Base-by-base conservation (phyloP, 1,140 invertebrate species). In the Drosophila pachea region DNA sequence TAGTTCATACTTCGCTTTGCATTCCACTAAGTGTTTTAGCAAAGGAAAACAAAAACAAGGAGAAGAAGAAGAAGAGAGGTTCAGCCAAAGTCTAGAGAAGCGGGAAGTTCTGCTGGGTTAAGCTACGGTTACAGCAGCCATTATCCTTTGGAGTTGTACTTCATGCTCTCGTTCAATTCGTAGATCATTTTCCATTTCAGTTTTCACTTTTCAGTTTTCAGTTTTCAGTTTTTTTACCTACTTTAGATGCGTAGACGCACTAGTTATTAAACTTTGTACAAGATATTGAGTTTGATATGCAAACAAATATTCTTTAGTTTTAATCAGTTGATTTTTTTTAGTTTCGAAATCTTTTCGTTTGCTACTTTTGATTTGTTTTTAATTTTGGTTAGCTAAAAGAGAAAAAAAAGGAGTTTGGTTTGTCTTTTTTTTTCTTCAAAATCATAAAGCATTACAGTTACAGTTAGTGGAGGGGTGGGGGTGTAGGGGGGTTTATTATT, bases 71-170 rank as follows among this genome's bases (percentile, higher is more conserved):
- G 12, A 58, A 73, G 67, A 64, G 12, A 84, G 79, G 73, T 84
- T 84, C 79, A 84, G 79, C 79, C 79, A 84, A 84, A 75, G 62
- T 79, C 81, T 76, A 83, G 70, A 66, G 48, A 79, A 76, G 76
- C 76, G 69, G 53, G 49, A 56, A 36, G 36, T 63, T 36, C 32
- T 50, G 8, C 64, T 71, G 36, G 59, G 47, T 66, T 42, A 12
- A 36, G 60, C 59, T 58, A 66, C 75, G 43, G 60, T 64, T 73
- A 64, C 54, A 62, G 64, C 49, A 55, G 67, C 60, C 63, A 65
- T 66, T 47, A 71, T 81, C 67, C 75, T 69, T 64, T 78, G 62
- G 58, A 76, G 42, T 68, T 75, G 64, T 65, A 58, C 52, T 54
- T 82, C 81, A 86, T 86, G 82, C 82, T 77, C 71, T 72, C 73